Conservation (phyloP, 2,797 vertebrate species). For the Hippopotamyrus pictus region DNA sequence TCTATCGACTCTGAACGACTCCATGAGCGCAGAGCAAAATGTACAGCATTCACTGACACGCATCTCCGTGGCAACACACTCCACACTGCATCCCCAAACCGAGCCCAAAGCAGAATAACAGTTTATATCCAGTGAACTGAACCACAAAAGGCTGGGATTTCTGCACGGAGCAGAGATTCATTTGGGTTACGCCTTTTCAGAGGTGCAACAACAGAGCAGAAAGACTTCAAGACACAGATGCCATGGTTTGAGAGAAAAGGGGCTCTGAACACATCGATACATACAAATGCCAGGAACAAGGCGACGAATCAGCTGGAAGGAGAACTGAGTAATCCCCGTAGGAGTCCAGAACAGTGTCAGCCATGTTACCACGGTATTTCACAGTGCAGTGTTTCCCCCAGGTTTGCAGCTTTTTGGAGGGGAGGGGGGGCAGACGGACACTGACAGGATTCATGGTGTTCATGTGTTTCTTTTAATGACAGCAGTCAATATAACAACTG, state of each 20-base stretch:
- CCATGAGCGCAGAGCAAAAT: not conserved
- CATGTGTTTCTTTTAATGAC: no score
- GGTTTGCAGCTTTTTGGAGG: no score
- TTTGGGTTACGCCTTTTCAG: not conserved
- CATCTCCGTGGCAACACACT: not conserved
- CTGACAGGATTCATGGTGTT: no score
- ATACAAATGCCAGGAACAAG: not conserved
- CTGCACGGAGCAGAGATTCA: not conserved
- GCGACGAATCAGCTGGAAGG: not conserved
- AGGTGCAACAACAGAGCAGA: not conserved
- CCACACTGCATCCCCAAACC: not conserved
- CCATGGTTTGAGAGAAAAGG: not conserved
- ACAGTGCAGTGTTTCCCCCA: not conserved
- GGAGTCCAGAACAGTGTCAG: not conserved
- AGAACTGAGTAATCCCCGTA: not conserved
- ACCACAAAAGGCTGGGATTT: not conserved
- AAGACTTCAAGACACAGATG: not conserved
- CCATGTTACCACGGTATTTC: not conserved
- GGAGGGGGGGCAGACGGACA: no score
- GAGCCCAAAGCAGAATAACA: not conserved
- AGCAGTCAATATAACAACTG: no score
- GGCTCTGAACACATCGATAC: not conserved
- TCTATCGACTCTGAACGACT: not conserved
- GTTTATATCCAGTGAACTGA: not conserved
- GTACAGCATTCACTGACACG: not conserved